Conservation (phyloP, 2,888 invertebrate species). For the Germaria angustata region DNA sequence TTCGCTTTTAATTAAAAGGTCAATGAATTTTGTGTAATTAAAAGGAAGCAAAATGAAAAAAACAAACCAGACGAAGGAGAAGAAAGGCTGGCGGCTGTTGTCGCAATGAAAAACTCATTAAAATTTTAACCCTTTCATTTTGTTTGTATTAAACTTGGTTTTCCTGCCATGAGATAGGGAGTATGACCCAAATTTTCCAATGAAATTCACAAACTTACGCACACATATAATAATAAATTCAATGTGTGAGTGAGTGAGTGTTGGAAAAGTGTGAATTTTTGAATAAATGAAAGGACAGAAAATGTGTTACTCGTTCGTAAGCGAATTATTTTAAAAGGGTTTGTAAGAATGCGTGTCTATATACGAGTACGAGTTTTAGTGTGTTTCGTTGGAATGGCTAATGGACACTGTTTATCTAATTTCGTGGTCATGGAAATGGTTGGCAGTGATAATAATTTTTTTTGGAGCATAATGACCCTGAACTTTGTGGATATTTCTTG, state of each 20-base stretch:
- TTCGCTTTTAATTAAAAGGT: conserved; percentile 33
- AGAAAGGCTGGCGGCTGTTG: conserved; percentile 23
- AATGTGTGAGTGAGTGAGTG: neutral
- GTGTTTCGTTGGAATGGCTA: neutral
- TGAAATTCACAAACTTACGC: neutral
- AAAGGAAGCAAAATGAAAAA: conserved; percentile 19
- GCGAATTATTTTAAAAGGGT: conserved; percentile 24
- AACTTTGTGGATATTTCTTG: conserved; percentile 49
- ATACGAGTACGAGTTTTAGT: neutral
- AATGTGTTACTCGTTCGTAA: conserved; percentile 37
- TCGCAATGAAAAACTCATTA: conserved; percentile 57
- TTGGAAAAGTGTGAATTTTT: conserved; percentile 61
- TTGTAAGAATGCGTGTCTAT: conserved; percentile 6
- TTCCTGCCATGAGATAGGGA: conserved; percentile 5
- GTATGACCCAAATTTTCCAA: conserved; percentile 31
- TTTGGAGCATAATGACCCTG: conserved; percentile 45
- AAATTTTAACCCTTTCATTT: conserved; percentile 48
- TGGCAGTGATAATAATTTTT: neutral
- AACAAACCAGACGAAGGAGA: conserved; percentile 2
- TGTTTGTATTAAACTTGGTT: conserved; percentile 8
- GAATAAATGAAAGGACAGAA: conserved; percentile 62
- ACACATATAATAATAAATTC: conserved; percentile 2
- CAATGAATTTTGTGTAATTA: conserved; percentile 55
- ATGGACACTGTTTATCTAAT: conserved; percentile 9
- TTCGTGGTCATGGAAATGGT: conserved; percentile 2